Percentiles rank a stretch among this genome's conserved stretches.
Evolutionary conservation across 1,140 invertebrate genomes (phyloP).

Genomic region (Temnothorax curvispinosus): DNA sequence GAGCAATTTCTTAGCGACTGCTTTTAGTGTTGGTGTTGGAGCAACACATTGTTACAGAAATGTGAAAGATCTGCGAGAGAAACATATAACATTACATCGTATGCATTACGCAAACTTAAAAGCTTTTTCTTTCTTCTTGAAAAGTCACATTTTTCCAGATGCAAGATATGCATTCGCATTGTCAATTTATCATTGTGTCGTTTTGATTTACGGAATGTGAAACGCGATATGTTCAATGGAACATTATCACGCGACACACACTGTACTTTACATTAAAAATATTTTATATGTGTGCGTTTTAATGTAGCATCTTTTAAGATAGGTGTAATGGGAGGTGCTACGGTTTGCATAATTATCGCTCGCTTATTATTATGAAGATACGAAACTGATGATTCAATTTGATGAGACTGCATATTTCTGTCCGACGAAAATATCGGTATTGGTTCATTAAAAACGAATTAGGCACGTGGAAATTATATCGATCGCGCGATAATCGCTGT

Average conservation of each 20-base stretch:
- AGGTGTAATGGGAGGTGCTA: not conserved
- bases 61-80: not conserved
- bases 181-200: slow-evolving; percentile 23
- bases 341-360: not conserved
- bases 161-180: not conserved
- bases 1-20: not conserved
- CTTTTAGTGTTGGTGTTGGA: not conserved
- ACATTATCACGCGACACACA: not conserved
- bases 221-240: not conserved
- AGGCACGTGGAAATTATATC: not conserved
- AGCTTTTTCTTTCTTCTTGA: not conserved
- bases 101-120: slow-evolving; percentile 10
- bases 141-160: slow-evolving; percentile 15
- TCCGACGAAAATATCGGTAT: not conserved
- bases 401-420: slow-evolving; percentile 29
- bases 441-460: not conserved
- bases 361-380: not conserved
- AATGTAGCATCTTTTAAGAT: not conserved
- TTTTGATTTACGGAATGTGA: not conserved
- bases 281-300: not conserved
- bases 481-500: not conserved
- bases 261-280: not conserved
- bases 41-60: not conserved
- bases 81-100: not conserved
- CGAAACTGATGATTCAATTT: not conserved